Conservation (phyloP, 2,113 vertebrate genomes). For the Callorhinus ursinus region DNA sequence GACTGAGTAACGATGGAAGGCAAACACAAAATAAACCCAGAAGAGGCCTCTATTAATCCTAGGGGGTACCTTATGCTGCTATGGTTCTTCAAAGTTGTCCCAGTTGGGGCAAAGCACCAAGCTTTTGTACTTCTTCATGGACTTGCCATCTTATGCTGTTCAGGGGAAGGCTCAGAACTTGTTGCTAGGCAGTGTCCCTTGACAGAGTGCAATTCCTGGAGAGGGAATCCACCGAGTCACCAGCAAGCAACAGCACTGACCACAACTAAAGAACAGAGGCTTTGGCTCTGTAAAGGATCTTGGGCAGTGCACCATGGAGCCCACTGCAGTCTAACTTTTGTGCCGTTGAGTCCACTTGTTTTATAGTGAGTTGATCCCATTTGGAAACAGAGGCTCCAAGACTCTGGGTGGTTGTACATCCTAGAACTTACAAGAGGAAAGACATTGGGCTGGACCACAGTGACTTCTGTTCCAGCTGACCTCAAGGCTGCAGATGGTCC, state of each 20-base stretch:
- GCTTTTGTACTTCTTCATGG: rapidly evolving
- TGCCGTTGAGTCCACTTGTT: no score
- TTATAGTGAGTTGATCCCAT: background rate
- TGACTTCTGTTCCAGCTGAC: background rate
- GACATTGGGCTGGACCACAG: rapidly evolving
- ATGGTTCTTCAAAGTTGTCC: background rate
- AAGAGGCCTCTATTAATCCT: background rate
- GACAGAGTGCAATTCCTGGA: background rate
- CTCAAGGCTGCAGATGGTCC: no score
- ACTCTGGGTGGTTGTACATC: background rate
- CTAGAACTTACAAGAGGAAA: background rate
- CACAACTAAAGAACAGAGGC: rapidly evolving
- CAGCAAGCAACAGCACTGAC: no score
- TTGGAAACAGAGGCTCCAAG: background rate
- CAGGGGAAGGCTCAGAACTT: background rate
- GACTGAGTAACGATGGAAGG: no score
- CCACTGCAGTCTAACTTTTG: background rate
- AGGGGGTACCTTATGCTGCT: background rate
- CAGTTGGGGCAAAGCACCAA: background rate
- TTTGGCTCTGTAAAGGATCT: background rate
- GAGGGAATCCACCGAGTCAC: background rate
- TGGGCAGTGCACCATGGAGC: no score
- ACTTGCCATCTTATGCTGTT: no score
- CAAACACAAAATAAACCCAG: no score
- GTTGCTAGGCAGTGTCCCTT: background rate